Evolutionary conservation across 2,888 invertebrate species (phyloP).

Genomic region (Hydroisotoma schaefferi): DNA sequence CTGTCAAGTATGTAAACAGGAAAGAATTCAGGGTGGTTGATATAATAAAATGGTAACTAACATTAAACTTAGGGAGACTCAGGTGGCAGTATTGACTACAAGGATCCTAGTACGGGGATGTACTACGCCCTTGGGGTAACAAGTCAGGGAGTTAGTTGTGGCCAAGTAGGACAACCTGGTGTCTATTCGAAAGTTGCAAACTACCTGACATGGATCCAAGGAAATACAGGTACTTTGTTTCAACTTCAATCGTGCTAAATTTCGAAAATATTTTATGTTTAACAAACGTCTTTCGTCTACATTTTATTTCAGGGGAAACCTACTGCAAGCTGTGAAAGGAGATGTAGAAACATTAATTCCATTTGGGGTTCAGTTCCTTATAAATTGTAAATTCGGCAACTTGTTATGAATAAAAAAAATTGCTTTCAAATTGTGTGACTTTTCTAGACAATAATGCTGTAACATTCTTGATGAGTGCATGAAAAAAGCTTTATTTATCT

Average conservation of each 20-base stretch:
- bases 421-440: too few relatives aligned
- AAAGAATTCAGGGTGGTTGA: neutral
- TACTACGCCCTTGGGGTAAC: constrained; percentile 34
- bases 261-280: too few relatives aligned
- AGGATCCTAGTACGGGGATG: constrained; percentile 20
- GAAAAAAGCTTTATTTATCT: too few relatives aligned
- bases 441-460: too few relatives aligned
- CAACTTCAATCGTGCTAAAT: too few relatives aligned
- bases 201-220: constrained; percentile 29
- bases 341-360: neutral
- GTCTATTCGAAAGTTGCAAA: constrained; percentile 25
- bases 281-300: neutral
- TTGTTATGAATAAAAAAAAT: too few relatives aligned
- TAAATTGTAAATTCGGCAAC: too few relatives aligned
- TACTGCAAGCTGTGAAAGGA: constrained; percentile 12
- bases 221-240: constrained; percentile 25
- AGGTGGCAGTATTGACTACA: constrained; percentile 34
- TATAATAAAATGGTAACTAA: neutral
- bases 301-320: constrained; percentile 15
- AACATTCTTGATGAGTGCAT: too few relatives aligned
- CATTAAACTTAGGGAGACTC: constrained; percentile 31
- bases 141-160: constrained; percentile 27
- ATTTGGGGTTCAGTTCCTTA: too few relatives aligned
- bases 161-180: constrained; percentile 20
- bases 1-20: constrained; percentile 27